phyloP scores from a whole-genome alignment of 2,888 invertebrate species.

The Drosophila helvetica region DNA sequence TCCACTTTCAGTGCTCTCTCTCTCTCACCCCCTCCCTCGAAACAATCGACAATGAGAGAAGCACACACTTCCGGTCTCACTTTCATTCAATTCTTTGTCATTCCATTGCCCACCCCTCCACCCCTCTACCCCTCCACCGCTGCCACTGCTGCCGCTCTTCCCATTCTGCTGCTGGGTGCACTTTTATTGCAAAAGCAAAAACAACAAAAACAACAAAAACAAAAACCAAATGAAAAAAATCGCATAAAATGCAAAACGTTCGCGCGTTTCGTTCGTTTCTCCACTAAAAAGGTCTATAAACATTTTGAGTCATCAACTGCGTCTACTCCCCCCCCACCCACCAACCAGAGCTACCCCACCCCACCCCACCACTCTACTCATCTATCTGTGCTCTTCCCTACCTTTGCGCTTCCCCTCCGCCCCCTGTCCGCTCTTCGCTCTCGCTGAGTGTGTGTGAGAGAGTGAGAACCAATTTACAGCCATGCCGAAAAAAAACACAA shows the following conservation, averaged over 20 bases:
- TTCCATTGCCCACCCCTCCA: background rate
- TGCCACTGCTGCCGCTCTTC: constrained; percentile 5
- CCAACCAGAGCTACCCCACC: too few species aligned
- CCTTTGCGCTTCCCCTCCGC: background rate
- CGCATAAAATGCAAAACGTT: constrained; percentile 52
- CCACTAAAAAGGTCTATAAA: constrained; percentile 54
- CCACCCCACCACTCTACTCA: background rate
- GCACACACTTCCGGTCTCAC: constrained; percentile 63
- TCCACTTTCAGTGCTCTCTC: background rate
- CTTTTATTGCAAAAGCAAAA: constrained; percentile 42
- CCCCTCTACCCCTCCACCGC: too few species aligned
- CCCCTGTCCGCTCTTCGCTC: background rate
- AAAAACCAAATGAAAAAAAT: constrained; percentile 36
- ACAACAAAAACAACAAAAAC: constrained; percentile 5
- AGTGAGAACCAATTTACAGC: constrained; percentile 52
- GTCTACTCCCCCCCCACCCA: background rate
- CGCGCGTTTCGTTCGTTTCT: constrained; percentile 30
- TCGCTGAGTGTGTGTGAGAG: constrained; percentile 2
- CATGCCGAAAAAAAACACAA: constrained; percentile 43
- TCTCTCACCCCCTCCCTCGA: background rate
- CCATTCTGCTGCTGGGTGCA: constrained; percentile 46
- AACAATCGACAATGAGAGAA: constrained; percentile 55
- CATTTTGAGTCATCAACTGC: constrained; percentile 50
- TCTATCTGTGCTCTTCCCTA: background rate
- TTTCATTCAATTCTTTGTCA: constrained; percentile 67